phyloP scores from a whole-genome alignment of 1,140 invertebrate genomes.

The Lasioglossum baleicum region DNA sequence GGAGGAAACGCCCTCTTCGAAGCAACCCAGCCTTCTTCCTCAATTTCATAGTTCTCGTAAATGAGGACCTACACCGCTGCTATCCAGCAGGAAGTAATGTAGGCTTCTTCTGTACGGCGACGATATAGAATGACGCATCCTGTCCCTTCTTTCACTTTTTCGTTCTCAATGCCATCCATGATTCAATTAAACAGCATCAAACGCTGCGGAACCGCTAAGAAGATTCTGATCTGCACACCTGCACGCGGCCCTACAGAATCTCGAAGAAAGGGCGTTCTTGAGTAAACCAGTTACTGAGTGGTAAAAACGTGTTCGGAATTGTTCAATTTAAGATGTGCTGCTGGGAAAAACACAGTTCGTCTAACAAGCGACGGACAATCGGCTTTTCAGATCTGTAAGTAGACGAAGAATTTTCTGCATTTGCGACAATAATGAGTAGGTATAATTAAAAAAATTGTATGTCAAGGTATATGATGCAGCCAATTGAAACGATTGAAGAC shows the following conservation, averaged over 20 bases:
- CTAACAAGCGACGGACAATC: too few relatives aligned
- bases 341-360: too few relatives aligned
- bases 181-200: conserved; percentile 3
- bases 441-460: too few relatives aligned
- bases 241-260: background rate
- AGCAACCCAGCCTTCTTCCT: conserved; percentile 36
- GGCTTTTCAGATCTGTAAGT: too few relatives aligned
- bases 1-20: conserved; percentile 33
- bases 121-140: background rate
- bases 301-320: too few relatives aligned
- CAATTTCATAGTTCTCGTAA: conserved; percentile 2
- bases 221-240: background rate
- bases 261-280: too few relatives aligned
- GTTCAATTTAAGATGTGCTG: too few relatives aligned
- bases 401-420: too few relatives aligned
- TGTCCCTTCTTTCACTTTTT: conserved; percentile 19
- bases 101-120: background rate
- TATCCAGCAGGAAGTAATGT: conserved; percentile 49
- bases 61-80: background rate
- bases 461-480: too few relatives aligned
- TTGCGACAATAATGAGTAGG: too few relatives aligned
- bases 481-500: too few relatives aligned
- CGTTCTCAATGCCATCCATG: background rate
- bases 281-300: too few relatives aligned
- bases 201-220: background rate